Evolutionary conservation across 2,797 vertebrate genomes (phyloP).

Genomic region (Sciurus carolinensis): DNA sequence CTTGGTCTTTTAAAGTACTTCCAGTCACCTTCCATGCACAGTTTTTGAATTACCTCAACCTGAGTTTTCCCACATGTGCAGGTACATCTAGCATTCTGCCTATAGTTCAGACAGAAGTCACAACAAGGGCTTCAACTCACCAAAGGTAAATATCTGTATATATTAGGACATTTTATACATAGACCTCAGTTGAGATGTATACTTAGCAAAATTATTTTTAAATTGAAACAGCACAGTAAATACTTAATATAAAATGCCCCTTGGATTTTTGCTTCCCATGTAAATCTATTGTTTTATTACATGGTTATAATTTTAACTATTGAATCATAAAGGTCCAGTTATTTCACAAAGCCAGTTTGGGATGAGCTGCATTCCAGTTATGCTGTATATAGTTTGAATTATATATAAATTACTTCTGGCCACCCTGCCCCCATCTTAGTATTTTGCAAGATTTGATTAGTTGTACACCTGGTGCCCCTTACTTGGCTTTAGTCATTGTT

Average conservation of each 20-base stretch:
- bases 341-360: constrained; percentile 88
- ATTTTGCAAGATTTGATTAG: constrained; percentile 87
- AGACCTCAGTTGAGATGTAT: too few relatives aligned
- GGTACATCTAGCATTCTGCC: constrained; percentile 79
- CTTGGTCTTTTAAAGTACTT: constrained; percentile 82
- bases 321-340: constrained; percentile 87
- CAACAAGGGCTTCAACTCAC: constrained; percentile 88
- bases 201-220: too few relatives aligned
- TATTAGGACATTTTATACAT: constrained; percentile 83
- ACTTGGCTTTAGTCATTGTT: constrained; percentile 82
- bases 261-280: constrained; percentile 64
- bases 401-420: constrained; percentile 87
- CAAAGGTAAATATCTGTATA: constrained; percentile 88
- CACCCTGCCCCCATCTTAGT: constrained; percentile 82
- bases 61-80: constrained; percentile 79
- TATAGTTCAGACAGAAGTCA: constrained; percentile 80
- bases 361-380: constrained; percentile 90
- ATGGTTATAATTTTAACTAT: constrained; percentile 81
- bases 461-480: constrained; percentile 87
- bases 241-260: too few relatives aligned
- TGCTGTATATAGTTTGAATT: constrained; percentile 90
- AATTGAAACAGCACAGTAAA: too few relatives aligned
- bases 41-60: constrained; percentile 81
- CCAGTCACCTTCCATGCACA: constrained; percentile 75
- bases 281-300: constrained; percentile 83